phyloP scores from a whole-genome alignment of 2,888 invertebrate species.

The Eudemis profundana region DNA sequence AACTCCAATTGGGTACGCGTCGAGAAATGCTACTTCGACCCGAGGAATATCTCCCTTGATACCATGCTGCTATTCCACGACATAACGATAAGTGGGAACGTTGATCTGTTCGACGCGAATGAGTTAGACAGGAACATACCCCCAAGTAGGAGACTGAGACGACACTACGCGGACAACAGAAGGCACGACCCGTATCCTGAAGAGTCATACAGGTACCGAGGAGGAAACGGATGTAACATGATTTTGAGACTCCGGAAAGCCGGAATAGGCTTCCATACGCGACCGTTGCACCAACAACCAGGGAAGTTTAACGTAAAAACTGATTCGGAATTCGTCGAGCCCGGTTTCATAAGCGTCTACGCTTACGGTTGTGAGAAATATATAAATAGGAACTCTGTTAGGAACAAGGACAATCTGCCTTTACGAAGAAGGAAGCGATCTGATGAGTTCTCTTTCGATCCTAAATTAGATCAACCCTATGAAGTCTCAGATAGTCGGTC shows the following conservation, averaged over 20 bases:
- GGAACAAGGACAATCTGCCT: constrained; percentile 73
- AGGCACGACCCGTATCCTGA: constrained; percentile 64
- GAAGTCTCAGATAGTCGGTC: constrained; percentile 63
- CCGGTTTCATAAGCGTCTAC: constrained; percentile 93
- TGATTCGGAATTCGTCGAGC: constrained; percentile 93
- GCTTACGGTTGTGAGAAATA: constrained; percentile 92
- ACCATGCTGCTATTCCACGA: constrained; percentile 92
- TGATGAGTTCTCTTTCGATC: constrained; percentile 77
- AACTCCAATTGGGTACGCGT: constrained; percentile 89
- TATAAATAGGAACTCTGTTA: constrained; percentile 74
- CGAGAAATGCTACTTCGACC: constrained; percentile 91
- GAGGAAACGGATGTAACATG: constrained; percentile 89
- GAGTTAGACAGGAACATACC: constrained; percentile 71
- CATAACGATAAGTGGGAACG: constrained; percentile 91
- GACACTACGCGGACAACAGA: constrained; percentile 74
- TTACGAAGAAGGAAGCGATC: constrained; percentile 68
- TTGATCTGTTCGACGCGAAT: constrained; percentile 85
- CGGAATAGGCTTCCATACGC: constrained; percentile 91
- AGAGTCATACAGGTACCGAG: constrained; percentile 61
- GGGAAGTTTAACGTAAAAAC: constrained; percentile 91
- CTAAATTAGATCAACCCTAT: constrained; percentile 59
- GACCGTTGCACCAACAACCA: constrained; percentile 88
- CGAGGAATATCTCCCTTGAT: constrained; percentile 89
- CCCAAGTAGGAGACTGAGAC: constrained; percentile 62
- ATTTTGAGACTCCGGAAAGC: constrained; percentile 90